Evolutionary conservation across 2,888 invertebrate species (phyloP), one percentile per base, ranked within the genome.

Genomic region (Nomada fabriciana): DNA sequence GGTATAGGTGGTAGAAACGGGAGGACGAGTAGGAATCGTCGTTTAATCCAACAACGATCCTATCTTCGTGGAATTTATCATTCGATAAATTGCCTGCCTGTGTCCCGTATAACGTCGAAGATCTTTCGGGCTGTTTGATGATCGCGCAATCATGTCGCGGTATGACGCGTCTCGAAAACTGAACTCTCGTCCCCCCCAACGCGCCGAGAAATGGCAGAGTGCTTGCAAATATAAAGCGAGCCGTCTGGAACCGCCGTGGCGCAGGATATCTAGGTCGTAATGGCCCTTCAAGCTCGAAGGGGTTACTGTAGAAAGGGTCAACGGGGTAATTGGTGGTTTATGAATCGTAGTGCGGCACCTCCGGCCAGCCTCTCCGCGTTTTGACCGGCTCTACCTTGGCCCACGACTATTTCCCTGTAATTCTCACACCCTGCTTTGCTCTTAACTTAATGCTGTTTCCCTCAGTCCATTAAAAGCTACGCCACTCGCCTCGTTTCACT

Each of bases 1-100:
- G 85, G 83, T 67, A 71, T 86, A 87, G 84, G 83, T 74, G 79
- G 85, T 74, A 42, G 80, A 76, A 78, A 71, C 75, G 80, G 76
- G 73, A 86, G 80, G 74, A 80, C 76, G 82, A 81, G 80, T 82
- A 89, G 86, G 89, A 92, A 91, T 93, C 90, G 92, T 90, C 93
- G 91, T 93, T 93, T 93, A 93, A 94, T 93, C 93, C 92, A 92
- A 92, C 92, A 91, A 91, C 90, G 93, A 93, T 93, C 90, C 93
- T 92, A 94, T 93, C 93, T 91, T 84, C 81, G 84, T 82, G 90
- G 90, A 93, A 93, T 94, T 93, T 93, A 94, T 93, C 93, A 93
- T 93, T 93, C 92, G 92, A 93, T 93, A 93, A 93, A 93, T 93
- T 93, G 86, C 80, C 63, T 57, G 52, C 29, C 68, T 67, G 59